Conservation (phyloP, 2,888 invertebrate genomes). For the Melanostoma scalare region DNA sequence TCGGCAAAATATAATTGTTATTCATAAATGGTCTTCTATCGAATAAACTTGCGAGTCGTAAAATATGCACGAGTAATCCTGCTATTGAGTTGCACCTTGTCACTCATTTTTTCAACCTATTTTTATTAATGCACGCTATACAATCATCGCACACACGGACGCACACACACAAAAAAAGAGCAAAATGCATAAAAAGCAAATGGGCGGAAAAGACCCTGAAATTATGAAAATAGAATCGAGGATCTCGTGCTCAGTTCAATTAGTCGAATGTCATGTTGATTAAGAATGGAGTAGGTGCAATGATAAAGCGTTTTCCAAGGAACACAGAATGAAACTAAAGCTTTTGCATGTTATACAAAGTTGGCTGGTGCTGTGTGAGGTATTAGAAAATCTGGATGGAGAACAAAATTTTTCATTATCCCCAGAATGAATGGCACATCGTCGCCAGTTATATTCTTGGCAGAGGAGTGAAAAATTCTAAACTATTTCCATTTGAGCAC, state of each 20-base stretch:
- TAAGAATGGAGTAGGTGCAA: slow-evolving; percentile 49
- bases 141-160: background rate
- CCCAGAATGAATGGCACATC: slow-evolving; percentile 14
- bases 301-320: slow-evolving; percentile 39
- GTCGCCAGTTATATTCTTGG: slow-evolving; percentile 27
- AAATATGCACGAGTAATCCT: slow-evolving; percentile 47
- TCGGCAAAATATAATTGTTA: slow-evolving; percentile 29
- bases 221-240: slow-evolving; percentile 41
- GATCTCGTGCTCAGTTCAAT: slow-evolving; percentile 60
- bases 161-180: background rate
- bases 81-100: slow-evolving; percentile 36
- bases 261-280: slow-evolving; percentile 69
- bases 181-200: background rate
- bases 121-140: slow-evolving; percentile 39
- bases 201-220: slow-evolving; percentile 4
- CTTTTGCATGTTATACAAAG: slow-evolving; percentile 27
- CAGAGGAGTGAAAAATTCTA: background rate
- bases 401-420: background rate
- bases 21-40: slow-evolving; percentile 40
- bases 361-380: background rate
- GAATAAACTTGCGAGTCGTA: slow-evolving; percentile 31
- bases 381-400: background rate
- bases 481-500: background rate
- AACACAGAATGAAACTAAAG: slow-evolving; percentile 3
- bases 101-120: slow-evolving; percentile 7